Evolutionary conservation across 64 coral and sea anemone genomes (phyloP), one percentile per base, ranked within the genome.

Genomic region (Montipora foliosa): DNA sequence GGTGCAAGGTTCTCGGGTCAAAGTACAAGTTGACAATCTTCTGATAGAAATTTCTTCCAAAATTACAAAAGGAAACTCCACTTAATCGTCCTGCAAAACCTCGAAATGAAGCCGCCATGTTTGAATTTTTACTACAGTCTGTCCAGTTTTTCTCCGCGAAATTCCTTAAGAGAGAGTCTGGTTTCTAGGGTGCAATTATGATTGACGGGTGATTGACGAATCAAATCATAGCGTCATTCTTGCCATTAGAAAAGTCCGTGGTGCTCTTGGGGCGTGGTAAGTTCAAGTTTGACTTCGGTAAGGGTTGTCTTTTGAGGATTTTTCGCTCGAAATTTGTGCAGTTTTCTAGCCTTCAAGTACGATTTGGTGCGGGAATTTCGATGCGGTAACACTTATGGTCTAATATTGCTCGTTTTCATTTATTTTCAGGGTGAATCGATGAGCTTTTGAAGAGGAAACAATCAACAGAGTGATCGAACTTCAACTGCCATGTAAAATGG

Each of bases 351-450:
- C 67, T 64, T 46, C 82, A 86, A 86, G 82, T 71, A 86, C 82
- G 82, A 86, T 71, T 49, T 86, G 64, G 71, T 71, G 82, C 66
- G 64, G 82, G 49, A 93, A 97, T 89, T 95, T 94, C 93, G 96
- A 87, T 44, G 91, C 83, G 96, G 96, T 97, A 97, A 97, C 89
- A 88, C 76, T 92, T 46, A 83, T 88, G 22, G 45, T 92, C 93
- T 97, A 97, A 97, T 87, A 72, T 52, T 90, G 83, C 84, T 95
- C 89, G 66, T 97, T 88, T 95, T 86, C 77, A 77, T 74, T 87
- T 52, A 95, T 91, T 97, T 97, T 95, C 85, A 97, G 96, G 95
- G 67, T 87, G 77, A 74, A 92, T 53, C 57, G 83, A 97, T 90
- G 84, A 89, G 45, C 44, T 78, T 80, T 79, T 88, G 60, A 73